These are phyloP conservation scores for Carlito syrichta DNA, from an alignment of 2,113 vertebrate species.

Conservation along the genomic window DNA sequence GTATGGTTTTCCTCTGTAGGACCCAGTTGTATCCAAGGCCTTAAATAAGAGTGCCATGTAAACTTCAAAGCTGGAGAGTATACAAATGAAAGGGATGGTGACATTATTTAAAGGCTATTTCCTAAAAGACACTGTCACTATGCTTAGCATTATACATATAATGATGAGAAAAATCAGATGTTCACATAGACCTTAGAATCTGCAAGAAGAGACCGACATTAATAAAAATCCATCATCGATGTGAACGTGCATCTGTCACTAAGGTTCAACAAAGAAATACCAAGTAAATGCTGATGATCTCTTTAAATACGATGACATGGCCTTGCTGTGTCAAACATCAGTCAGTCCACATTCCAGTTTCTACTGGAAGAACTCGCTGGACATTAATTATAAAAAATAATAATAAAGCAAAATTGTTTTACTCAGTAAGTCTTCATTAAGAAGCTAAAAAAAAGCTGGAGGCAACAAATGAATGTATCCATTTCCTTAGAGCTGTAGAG, in stretches of 20 bases:
- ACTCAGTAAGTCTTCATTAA: background rate
- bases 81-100: background rate
- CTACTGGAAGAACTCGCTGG: background rate
- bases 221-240: background rate
- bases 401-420: background rate
- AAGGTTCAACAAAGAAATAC: background rate
- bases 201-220: background rate
- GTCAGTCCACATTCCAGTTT: background rate
- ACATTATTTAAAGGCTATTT: background rate
- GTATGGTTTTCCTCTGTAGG: background rate
- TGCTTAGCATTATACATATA: background rate
- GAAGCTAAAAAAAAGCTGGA: background rate
- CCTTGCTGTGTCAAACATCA: background rate
- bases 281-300: background rate
- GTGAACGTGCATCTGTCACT: background rate
- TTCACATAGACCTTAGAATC: background rate
- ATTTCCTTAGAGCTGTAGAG: background rate
- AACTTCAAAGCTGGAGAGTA: background rate
- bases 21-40: background rate
- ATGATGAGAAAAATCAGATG: background rate
- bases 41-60: background rate
- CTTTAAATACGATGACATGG: background rate
- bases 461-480: background rate
- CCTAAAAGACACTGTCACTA: too few relatives aligned
- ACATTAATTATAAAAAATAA: background rate